Evolutionary conservation across 2,797 vertebrate genomes (phyloP).

Genomic region (Picus viridis): DNA sequence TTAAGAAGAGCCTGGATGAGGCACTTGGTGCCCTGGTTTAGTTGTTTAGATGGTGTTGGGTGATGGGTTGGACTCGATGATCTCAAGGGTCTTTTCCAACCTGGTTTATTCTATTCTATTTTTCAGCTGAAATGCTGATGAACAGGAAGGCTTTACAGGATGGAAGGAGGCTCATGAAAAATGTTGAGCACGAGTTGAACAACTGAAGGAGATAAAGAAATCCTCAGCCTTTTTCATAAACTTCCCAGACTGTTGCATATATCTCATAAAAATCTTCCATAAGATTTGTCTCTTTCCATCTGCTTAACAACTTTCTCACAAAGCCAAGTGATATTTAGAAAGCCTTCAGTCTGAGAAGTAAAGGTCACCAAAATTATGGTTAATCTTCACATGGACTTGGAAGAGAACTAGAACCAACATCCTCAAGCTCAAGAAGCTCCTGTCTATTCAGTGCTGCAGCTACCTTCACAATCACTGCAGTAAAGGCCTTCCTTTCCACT

Average conservation of each 20-base stretch:
- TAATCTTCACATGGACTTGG: background rate
- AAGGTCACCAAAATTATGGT: background rate
- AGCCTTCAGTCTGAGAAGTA: background rate
- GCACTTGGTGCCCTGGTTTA: too few relatives aligned
- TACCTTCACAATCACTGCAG: too few relatives aligned
- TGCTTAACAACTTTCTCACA: background rate
- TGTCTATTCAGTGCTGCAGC: background rate
- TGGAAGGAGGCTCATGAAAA: background rate
- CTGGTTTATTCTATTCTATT: too few relatives aligned
- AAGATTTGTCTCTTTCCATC: background rate
- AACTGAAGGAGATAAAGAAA: background rate
- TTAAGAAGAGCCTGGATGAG: too few relatives aligned
- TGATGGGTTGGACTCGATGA: too few relatives aligned
- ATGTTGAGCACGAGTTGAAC: background rate
- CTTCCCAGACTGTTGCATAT: background rate
- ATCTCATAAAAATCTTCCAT: background rate
- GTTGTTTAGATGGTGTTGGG: too few relatives aligned
- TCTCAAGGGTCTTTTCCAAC: too few relatives aligned
- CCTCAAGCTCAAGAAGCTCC: rapidly evolving
- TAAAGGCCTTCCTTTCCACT: background rate
- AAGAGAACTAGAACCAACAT: background rate
- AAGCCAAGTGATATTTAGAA: background rate
- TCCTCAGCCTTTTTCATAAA: background rate
- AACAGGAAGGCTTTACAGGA: background rate
- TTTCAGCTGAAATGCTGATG: background rate